Base-by-base conservation (phyloP, 1,140 invertebrate genomes). In the Atta colombica region DNA sequence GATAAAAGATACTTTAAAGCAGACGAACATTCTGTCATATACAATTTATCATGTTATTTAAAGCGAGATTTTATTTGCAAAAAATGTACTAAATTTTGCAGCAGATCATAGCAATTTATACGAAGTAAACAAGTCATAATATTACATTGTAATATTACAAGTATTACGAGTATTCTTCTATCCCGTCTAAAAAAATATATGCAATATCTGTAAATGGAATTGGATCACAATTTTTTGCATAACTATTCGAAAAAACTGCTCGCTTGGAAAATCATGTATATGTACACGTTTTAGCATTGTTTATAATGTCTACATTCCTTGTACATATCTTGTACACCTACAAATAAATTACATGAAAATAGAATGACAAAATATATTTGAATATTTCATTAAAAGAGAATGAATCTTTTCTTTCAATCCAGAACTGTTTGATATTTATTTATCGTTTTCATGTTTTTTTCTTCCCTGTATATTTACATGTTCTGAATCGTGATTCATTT, bases 341-440 rank as follows among this genome's bases (percentile, higher is more conserved):
- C 25, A 25, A 53, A 25, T 85, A 68, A 45, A 45, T 12, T 45
- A 71, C 21, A 61, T 61, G 21, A 49, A 75, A 60, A 66, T 28
- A 60, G 21, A 71, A n/a, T 88, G 74, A 18, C 58, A 69, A 87
- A 80, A 58, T 66, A n/a, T 71, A 61, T 65, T 55, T 51, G 14
- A 84, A 74, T 28, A 18, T 75, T 75, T 74, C 69, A 60, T 84
- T 53, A 58, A 60, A 75, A 58, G 25, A 7, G 8, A 75, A 75
- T 75, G 10, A 28, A 60, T 12, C 18, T 74, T 82, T 84, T 61
- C 21, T 75, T 39, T 35, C 18, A 16, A 66, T 55, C 35, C 31
- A 35, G 28, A 78, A 39, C 28, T 31, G 10, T 45, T 45, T 14
- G 21, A 25, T 77, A 31, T 68, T 68, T 58, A 5, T 63, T 39